These are phyloP conservation scores for Scomber colias DNA, from an alignment of 2,113 vertebrate genomes.

Conservation along the genomic window DNA sequence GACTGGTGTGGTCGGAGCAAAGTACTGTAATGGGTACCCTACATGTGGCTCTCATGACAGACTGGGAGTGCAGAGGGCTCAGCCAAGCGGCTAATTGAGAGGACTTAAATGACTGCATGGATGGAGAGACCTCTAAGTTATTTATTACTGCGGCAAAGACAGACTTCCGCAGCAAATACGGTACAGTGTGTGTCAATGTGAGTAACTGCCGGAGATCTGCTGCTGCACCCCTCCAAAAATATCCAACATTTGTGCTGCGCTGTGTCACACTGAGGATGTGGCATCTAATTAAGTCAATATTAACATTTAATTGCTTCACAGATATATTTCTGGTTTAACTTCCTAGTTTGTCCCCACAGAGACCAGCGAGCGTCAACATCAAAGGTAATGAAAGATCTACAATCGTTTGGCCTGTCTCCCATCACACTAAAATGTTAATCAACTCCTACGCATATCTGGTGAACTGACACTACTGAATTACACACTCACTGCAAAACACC, in stretches of 20 bases:
- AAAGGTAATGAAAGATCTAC: slow-evolving; percentile 28
- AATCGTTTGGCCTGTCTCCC: background rate
- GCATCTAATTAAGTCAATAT: slow-evolving; percentile 26
- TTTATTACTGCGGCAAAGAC: slow-evolving; percentile 84
- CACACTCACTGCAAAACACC: background rate
- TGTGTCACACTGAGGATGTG: background rate
- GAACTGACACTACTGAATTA: background rate
- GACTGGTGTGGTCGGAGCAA: slow-evolving; percentile 27
- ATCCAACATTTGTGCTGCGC: slow-evolving; percentile 10
- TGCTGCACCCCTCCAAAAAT: slow-evolving; percentile 49
- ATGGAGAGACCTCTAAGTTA: slow-evolving; percentile 81
- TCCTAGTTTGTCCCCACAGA: slow-evolving; percentile 7
- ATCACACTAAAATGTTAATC: slow-evolving; percentile 7
- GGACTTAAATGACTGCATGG: slow-evolving; percentile 74
- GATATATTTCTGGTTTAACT: slow-evolving; percentile 16
- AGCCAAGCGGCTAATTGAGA: slow-evolving; percentile 79
- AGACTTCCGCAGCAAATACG: slow-evolving; percentile 71
- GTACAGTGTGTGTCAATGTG: slow-evolving; percentile 30
- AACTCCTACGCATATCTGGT: background rate
- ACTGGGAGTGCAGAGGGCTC: slow-evolving; percentile 61
- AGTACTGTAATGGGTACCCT: slow-evolving; percentile 22
- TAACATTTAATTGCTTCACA: slow-evolving; percentile 27
- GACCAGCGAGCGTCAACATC: slow-evolving; percentile 17
- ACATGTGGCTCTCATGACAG: slow-evolving; percentile 43
- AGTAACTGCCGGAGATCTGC: slow-evolving; percentile 46